These are phyloP conservation scores for Sarcophaga bullata DNA, from an alignment of 1,140 invertebrate genomes.

Conservation along the genomic window DNA sequence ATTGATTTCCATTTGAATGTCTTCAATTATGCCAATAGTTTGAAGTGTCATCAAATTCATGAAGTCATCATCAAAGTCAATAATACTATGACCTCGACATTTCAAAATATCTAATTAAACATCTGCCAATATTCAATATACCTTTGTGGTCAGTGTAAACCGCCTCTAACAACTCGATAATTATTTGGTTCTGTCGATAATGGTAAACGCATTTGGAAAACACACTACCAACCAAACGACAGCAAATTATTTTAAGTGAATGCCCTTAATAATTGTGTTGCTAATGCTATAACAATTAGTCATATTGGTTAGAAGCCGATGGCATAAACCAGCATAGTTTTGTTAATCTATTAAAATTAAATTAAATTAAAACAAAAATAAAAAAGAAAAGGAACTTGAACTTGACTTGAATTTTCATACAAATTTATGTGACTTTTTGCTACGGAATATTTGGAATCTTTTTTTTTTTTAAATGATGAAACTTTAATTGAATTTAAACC, in stretches of 20 bases:
- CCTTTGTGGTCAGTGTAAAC: background rate
- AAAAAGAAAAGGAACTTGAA: background rate
- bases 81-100: too few relatives aligned
- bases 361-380: background rate
- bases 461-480: constrained; percentile 34
- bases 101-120: too few relatives aligned
- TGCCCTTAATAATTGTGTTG: background rate
- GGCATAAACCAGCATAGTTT: background rate
- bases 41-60: too few relatives aligned
- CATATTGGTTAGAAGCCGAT: background rate
- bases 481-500: constrained; percentile 4
- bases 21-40: too few relatives aligned
- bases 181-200: background rate
- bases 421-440: too few relatives aligned
- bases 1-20: too few relatives aligned
- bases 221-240: too few relatives aligned
- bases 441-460: too few relatives aligned
- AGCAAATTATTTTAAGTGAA: background rate
- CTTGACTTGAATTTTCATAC: constrained; percentile 25
- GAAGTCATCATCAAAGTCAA: too few relatives aligned
- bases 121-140: too few relatives aligned
- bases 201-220: constrained; percentile 7
- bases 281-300: background rate
- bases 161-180: background rate
- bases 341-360: constrained; percentile 20